Percentiles rank a stretch among this genome's conserved stretches.
These are phyloP conservation scores for Betta splendens DNA, from an alignment of 2,797 vertebrate genomes.

Conservation along the genomic window DNA sequence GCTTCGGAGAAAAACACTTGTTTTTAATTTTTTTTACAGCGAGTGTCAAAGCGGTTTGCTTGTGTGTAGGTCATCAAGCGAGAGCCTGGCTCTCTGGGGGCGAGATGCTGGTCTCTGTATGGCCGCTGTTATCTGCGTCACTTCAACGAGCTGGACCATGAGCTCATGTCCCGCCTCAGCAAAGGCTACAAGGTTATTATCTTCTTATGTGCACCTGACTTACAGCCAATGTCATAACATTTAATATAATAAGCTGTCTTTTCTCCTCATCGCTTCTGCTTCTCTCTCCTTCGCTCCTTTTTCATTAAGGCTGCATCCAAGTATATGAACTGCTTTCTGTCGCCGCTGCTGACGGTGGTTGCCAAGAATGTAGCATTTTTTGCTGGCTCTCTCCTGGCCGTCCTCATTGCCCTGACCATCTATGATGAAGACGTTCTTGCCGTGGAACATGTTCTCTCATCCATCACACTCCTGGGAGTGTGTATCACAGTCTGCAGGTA, in stretches of 20 bases:
- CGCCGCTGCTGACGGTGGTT: conserved; percentile 91
- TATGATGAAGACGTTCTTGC: conserved; percentile 96
- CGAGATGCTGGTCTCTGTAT: conserved; percentile 97
- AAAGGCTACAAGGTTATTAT: conserved; percentile 94
- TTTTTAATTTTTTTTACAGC: not conserved
- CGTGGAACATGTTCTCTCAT: conserved; percentile 95
- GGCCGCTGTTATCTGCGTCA: conserved; percentile 97
- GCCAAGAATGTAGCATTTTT: conserved; percentile 98
- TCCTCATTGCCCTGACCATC: conserved; percentile 97
- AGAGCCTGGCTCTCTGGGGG: conserved; percentile 95
- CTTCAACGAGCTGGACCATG: conserved; percentile 97
- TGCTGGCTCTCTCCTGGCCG: conserved; percentile 95
- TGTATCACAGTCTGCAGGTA: conserved; percentile 96
- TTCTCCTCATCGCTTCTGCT: not conserved
- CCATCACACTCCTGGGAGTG: conserved; percentile 94
- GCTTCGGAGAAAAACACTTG: not conserved
- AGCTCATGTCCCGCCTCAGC: conserved; percentile 95
- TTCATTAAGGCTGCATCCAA: conserved; percentile 87
- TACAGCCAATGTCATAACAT: not conserved
- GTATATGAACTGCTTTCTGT: conserved; percentile 99
- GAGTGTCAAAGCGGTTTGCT: not conserved
- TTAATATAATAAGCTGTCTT: conserved; percentile 2
- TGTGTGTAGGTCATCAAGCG: conserved; percentile 88
- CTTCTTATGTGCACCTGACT: not conserved
- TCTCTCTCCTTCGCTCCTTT: conserved; percentile 5